A percentile compares a stretch with the other conserved stretches of the same genome.
These are phyloP conservation scores for Vanessa tameamea DNA, from an alignment of 1,140 invertebrate species.

Conservation along the genomic window DNA sequence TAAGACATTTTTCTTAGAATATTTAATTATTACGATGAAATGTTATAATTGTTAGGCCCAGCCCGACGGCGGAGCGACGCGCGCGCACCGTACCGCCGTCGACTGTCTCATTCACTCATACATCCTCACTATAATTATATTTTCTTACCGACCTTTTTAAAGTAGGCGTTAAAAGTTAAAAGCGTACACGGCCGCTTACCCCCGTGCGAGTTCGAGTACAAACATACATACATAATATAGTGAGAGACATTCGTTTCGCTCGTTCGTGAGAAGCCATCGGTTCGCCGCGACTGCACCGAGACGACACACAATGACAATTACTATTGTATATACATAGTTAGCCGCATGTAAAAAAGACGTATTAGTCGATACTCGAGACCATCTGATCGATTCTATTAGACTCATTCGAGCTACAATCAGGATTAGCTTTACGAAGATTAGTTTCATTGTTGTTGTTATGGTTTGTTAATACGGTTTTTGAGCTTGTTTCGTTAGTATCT, in stretches of 20 bases:
- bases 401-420: conserved; percentile 75
- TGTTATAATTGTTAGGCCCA: conserved; percentile 78
- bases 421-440: conserved; percentile 72
- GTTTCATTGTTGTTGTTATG: conserved; percentile 75
- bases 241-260: conserved; percentile 74
- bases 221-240: conserved; percentile 72
- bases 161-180: conserved; percentile 55
- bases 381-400: conserved; percentile 79
- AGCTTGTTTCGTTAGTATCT: conserved; percentile 67
- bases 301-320: conserved; percentile 70
- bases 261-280: conserved; percentile 80
- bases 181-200: conserved; percentile 79
- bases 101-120: conserved; percentile 75
- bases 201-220: conserved; percentile 77
- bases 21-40: conserved; percentile 80
- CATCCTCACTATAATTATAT: conserved; percentile 80
- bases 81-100: conserved; percentile 61
- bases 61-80: conserved; percentile 67
- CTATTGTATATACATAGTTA: conserved; percentile 77
- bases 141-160: conserved; percentile 80
- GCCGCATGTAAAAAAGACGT: conserved; percentile 77
- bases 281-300: conserved; percentile 77
- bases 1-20: conserved; percentile 81
- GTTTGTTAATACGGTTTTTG: conserved; percentile 66
- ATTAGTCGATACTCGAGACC: conserved; percentile 72